Evolutionary conservation across 2,797 vertebrate genomes (phyloP).

Genomic region (Chanos chanos): DNA sequence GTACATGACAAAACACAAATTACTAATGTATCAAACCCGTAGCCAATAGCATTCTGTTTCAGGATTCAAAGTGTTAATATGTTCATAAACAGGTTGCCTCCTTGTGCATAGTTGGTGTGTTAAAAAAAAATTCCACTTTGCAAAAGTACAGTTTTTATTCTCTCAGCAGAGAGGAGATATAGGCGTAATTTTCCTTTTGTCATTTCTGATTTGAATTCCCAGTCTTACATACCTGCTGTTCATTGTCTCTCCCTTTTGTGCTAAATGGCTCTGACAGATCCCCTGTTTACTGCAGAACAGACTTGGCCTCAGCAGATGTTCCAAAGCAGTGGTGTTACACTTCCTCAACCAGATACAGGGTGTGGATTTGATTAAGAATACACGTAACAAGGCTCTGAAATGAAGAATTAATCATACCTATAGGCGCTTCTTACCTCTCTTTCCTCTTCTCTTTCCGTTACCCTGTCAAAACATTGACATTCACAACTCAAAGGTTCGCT

Average conservation of each 20-base stretch:
- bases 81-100: too few relatives aligned
- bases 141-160: slow-evolving; percentile 5
- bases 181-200: slow-evolving; percentile 23
- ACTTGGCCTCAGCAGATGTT: slow-evolving; percentile 49
- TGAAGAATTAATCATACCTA: slow-evolving; percentile 25
- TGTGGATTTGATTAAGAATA: slow-evolving; percentile 40
- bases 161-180: neutral
- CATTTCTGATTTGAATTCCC: slow-evolving; percentile 32
- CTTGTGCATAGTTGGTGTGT: too few relatives aligned
- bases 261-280: slow-evolving; percentile 47
- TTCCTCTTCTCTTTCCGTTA: too few relatives aligned
- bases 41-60: too few relatives aligned
- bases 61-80: too few relatives aligned
- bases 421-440: slow-evolving; percentile 13
- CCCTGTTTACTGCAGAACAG: slow-evolving; percentile 29
- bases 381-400: slow-evolving; percentile 33
- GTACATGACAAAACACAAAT: too few relatives aligned
- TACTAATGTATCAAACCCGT: too few relatives aligned
- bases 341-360: slow-evolving; percentile 10
- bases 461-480: too few relatives aligned
- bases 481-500: too few relatives aligned
- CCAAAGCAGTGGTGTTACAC: slow-evolving; percentile 9
- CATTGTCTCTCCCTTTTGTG: slow-evolving; percentile 28
- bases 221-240: slow-evolving; percentile 28
- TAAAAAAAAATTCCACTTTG: too few relatives aligned